Conservation (phyloP, 2,888 invertebrate species). For the Plemyria rubiginata region DNA sequence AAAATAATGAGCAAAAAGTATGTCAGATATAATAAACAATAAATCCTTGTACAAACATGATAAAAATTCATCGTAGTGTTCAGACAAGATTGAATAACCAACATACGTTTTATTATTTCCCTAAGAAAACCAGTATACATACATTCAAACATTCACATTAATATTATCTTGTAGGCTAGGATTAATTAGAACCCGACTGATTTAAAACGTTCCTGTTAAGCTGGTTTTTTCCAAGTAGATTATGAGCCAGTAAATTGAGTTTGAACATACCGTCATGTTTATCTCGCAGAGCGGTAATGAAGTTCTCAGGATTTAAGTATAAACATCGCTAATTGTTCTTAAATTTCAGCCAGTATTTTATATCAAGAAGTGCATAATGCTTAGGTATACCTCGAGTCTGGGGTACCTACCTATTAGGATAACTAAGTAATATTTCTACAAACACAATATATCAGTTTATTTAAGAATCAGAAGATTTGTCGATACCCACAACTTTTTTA, state of each 20-base stretch:
- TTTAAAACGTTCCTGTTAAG: slow-evolving; percentile 15
- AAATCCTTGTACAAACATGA: not conserved
- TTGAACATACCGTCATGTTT: slow-evolving; percentile 27
- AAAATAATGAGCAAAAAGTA: not conserved
- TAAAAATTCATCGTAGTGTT: not conserved
- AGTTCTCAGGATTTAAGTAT: slow-evolving; percentile 16
- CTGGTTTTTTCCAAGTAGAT: slow-evolving; percentile 24
- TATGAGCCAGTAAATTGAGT: slow-evolving; percentile 25
- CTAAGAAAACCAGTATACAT: not conserved
- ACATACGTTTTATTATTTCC: no score
- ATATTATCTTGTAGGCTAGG: not conserved
- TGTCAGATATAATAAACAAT: not conserved
- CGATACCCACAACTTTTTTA: no score
- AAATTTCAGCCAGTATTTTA: not conserved
- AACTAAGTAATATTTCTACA: no score
- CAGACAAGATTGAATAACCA: no score
- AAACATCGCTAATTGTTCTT: not conserved
- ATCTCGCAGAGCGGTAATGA: slow-evolving; percentile 21
- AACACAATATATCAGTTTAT: no score
- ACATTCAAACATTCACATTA: slow-evolving; percentile 11
- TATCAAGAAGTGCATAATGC: not conserved
- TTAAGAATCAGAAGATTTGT: no score
- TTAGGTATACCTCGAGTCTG: no score
- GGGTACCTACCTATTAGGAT: no score
- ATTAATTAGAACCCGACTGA: slow-evolving; percentile 16